These are phyloP conservation scores for Labia minor DNA, from an alignment of 2,888 invertebrate species.

Conservation along the genomic window DNA sequence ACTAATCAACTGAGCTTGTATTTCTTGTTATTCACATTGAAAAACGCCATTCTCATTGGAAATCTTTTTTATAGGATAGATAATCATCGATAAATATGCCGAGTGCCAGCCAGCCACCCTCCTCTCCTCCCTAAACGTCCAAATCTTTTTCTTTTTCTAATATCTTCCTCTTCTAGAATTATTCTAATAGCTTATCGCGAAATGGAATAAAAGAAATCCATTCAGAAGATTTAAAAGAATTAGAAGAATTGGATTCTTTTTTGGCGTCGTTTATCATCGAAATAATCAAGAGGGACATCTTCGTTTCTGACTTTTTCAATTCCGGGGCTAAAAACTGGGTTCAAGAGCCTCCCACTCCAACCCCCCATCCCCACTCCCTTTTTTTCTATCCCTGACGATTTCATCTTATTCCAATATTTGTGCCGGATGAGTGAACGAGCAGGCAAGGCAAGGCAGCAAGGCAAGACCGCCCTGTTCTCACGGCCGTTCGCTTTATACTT, in stretches of 20 bases:
- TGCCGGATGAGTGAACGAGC: not conserved
- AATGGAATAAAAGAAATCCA: too few species aligned
- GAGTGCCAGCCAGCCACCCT: not conserved
- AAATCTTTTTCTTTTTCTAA: too few species aligned
- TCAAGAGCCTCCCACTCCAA: not conserved
- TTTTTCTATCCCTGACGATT: not conserved
- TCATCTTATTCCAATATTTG: constrained; percentile 4
- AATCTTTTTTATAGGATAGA: not conserved
- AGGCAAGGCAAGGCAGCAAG: too few species aligned
- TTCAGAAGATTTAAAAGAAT: too few species aligned
- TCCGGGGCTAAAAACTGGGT: not conserved
- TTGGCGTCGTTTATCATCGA: too few species aligned
- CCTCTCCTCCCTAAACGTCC: not conserved
- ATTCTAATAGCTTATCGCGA: too few species aligned
- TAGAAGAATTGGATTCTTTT: too few species aligned
- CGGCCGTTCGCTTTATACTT: not conserved
- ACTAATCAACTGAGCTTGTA: not conserved
- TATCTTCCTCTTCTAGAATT: too few species aligned
- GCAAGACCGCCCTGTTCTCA: not conserved
- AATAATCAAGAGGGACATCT: too few species aligned
- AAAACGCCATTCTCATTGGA: not conserved
- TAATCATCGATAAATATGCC: not conserved
- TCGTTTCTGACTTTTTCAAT: too few species aligned
- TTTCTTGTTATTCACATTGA: not conserved
- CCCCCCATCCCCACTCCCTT: not conserved